Evolutionary conservation across 2,113 vertebrate genomes (phyloP).

Genomic region (Aldabrachelys gigantea): DNA sequence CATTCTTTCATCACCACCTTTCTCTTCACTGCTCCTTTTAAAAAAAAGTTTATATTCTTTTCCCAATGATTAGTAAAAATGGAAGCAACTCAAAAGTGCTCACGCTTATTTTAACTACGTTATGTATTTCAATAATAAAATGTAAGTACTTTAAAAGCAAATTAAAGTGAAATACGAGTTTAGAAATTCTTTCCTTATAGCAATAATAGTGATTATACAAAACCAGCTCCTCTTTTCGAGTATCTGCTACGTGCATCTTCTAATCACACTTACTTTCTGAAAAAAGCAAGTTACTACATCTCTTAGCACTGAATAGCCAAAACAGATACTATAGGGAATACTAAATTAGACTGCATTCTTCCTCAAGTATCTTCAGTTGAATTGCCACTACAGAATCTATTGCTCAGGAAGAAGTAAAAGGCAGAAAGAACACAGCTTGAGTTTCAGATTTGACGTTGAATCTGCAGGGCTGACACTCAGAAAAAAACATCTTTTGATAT

Average conservation of each 20-base stretch:
- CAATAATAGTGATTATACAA: neutral
- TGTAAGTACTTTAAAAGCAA: neutral
- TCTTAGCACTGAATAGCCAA: slow-evolving; percentile 37
- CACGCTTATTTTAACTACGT: accelerated
- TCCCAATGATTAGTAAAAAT: neutral
- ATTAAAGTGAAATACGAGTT: slow-evolving; percentile 5
- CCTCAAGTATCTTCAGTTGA: slow-evolving; percentile 50
- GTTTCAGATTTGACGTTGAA: neutral
- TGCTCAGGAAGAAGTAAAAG: neutral
- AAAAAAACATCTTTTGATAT: accelerated
- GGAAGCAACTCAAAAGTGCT: neutral
- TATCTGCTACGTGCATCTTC: neutral
- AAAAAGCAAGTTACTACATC: slow-evolving; percentile 42
- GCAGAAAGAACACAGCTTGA: neutral
- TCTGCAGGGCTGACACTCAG: neutral
- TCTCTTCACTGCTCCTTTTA: neutral
- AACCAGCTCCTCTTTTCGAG: neutral
- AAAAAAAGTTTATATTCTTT: accelerated
- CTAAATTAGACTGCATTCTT: slow-evolving; percentile 56
- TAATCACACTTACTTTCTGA: slow-evolving; percentile 17
- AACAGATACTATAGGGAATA: slow-evolving; percentile 45
- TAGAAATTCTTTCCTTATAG: neutral
- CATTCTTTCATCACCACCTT: neutral
- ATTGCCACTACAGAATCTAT: slow-evolving; percentile 13
- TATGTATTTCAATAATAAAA: accelerated